These are phyloP conservation scores for Puma concolor DNA, from an alignment of 2,113 vertebrate genomes.

Conservation along the genomic window DNA sequence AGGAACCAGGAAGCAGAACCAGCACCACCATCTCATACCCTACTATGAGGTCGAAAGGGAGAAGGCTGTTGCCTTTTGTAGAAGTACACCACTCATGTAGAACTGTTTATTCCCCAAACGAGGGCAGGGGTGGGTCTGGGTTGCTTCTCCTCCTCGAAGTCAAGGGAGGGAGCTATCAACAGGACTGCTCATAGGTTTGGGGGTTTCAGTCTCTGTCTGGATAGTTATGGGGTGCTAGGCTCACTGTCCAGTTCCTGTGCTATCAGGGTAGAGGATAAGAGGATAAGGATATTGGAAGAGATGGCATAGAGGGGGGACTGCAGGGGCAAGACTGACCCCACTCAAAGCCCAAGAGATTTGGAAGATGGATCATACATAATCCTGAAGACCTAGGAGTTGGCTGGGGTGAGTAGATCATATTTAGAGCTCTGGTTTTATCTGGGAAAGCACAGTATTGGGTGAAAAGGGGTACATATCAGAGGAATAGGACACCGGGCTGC, in stretches of 20 bases:
- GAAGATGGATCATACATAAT: background rate
- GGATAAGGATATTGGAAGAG: background rate
- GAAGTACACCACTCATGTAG: background rate
- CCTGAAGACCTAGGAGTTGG: background rate
- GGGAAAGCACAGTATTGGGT: background rate
- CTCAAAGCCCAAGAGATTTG: background rate
- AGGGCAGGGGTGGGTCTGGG: background rate
- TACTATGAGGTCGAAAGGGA: background rate
- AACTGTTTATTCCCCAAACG: background rate
- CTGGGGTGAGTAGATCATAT: background rate
- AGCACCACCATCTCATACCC: background rate
- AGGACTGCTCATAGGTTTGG: background rate
- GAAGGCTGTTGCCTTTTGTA: background rate
- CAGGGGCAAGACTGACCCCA: too few relatives aligned
- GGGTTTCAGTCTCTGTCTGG: background rate
- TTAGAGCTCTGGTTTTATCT: background rate
- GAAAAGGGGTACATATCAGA: background rate
- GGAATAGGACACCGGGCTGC: background rate
- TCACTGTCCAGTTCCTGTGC: background rate
- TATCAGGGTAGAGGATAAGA: background rate
- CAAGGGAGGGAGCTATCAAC: background rate
- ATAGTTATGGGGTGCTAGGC: background rate
- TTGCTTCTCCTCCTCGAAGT: background rate
- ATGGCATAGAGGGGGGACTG: background rate
- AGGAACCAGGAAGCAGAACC: background rate